Conservation (phyloP, 2,113 vertebrate genomes). For the Suricata suricatta region DNA sequence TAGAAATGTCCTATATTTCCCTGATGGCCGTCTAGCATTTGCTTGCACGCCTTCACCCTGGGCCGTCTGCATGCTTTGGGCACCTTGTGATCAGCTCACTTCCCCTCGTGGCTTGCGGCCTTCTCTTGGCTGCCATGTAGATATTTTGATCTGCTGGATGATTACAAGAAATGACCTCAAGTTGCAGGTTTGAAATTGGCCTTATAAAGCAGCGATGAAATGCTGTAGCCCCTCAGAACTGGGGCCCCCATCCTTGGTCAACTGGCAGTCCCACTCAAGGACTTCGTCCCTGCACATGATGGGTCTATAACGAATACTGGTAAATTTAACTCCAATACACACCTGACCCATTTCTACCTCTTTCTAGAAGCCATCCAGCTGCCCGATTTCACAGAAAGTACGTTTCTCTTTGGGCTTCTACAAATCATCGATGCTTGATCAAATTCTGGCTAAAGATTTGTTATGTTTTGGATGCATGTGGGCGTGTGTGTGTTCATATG, state of each 20-base stretch:
- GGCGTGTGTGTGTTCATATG: fast-evolving
- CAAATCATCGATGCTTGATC: background rate
- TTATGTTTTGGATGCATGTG: fast-evolving
- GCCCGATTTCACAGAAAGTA: background rate
- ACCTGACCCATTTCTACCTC: background rate
- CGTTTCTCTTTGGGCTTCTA: background rate
- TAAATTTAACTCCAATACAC: fast-evolving
- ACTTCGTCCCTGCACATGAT: fast-evolving
- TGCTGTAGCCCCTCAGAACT: background rate
- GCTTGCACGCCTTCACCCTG: background rate
- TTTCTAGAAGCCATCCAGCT: background rate
- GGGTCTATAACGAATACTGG: background rate
- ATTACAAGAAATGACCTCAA: background rate
- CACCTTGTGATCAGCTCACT: fast-evolving
- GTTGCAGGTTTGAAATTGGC: background rate
- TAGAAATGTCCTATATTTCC: fast-evolving
- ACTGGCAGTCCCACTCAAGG: fast-evolving
- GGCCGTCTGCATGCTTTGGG: fast-evolving
- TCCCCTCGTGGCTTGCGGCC: background rate
- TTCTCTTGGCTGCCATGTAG: background rate
- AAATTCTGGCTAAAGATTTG: fast-evolving
- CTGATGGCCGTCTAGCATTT: fast-evolving
- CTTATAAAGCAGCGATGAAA: background rate
- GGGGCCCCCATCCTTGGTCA: fast-evolving
- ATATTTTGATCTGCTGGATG: background rate